These are phyloP conservation scores for Mirounga angustirostris DNA, from an alignment of 2,113 vertebrate species.

Conservation along the genomic window DNA sequence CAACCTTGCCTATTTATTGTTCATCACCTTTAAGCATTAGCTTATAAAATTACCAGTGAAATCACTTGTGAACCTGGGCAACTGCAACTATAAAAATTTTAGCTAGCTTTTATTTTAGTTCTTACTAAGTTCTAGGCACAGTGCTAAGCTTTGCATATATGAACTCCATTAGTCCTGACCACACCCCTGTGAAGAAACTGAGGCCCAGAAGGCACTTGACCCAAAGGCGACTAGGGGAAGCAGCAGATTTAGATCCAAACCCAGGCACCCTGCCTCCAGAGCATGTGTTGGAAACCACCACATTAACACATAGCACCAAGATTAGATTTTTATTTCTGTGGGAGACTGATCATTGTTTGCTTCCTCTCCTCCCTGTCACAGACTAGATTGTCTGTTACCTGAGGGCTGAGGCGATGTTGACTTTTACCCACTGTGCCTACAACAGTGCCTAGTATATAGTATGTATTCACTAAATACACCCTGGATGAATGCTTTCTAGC, in stretches of 20 bases:
- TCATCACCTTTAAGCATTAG: background rate
- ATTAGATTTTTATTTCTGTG: background rate
- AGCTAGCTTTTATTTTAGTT: background rate
- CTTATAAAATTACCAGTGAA: background rate
- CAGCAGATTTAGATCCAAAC: background rate
- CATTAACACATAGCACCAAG: background rate
- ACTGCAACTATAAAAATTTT: background rate
- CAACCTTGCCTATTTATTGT: background rate
- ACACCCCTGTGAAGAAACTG: background rate
- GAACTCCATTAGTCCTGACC: background rate
- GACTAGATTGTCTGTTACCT: background rate
- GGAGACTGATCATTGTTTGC: background rate
- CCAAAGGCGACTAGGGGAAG: background rate
- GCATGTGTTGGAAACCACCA: background rate
- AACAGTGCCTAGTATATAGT: background rate
- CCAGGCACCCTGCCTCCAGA: background rate
- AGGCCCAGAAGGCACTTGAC: background rate
- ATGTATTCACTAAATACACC: background rate
- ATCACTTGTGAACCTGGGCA: background rate
- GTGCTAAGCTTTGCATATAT: background rate
- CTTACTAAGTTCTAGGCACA: background rate
- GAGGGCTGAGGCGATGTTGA: background rate
- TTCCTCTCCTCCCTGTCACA: no score
- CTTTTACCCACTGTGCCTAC: background rate
- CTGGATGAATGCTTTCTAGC: background rate